phyloP scores from a whole-genome alignment of 1,140 invertebrate species.

The Palaemon carinicauda region DNA sequence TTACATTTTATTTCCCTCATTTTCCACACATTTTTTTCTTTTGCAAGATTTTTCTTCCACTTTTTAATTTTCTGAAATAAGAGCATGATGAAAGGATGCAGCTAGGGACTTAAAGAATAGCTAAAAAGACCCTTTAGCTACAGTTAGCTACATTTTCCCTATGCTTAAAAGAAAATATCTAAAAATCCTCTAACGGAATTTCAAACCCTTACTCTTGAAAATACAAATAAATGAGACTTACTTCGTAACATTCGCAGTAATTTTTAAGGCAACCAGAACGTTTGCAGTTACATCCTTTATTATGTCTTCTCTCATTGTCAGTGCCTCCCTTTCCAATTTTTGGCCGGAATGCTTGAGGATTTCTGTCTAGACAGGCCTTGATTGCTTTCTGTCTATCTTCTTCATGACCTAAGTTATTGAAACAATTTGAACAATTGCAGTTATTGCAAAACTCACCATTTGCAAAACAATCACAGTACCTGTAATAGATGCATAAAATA shows the following conservation, averaged over 20 bases:
- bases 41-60: too few relatives aligned
- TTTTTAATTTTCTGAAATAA: too few relatives aligned
- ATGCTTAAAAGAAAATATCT: slow-evolving; percentile 36
- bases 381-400: slow-evolving; percentile 89
- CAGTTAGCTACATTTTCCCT: background rate
- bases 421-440: slow-evolving; percentile 98
- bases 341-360: slow-evolving; percentile 89
- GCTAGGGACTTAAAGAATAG: too few relatives aligned
- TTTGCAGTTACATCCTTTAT: slow-evolving; percentile 99
- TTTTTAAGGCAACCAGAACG: slow-evolving; percentile 98
- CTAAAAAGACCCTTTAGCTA: too few relatives aligned
- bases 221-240: slow-evolving; percentile 38
- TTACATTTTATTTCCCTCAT: too few relatives aligned
- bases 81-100: too few relatives aligned
- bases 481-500: slow-evolving; percentile 62
- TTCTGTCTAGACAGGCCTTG: slow-evolving; percentile 74
- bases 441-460: slow-evolving; percentile 99
- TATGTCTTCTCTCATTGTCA: slow-evolving; percentile 81
- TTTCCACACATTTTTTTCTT: too few relatives aligned
- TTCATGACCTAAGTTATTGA: slow-evolving; percentile 96
- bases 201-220: background rate
- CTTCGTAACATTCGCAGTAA: slow-evolving; percentile 99
- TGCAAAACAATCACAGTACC: slow-evolving; percentile 99
- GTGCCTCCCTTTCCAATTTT: slow-evolving; percentile 86
- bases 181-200: background rate